Evolutionary conservation across 2,113 vertebrate species (phyloP), one percentile per base, ranked within the genome.

Genomic region (Pangasianodon gigas): DNA sequence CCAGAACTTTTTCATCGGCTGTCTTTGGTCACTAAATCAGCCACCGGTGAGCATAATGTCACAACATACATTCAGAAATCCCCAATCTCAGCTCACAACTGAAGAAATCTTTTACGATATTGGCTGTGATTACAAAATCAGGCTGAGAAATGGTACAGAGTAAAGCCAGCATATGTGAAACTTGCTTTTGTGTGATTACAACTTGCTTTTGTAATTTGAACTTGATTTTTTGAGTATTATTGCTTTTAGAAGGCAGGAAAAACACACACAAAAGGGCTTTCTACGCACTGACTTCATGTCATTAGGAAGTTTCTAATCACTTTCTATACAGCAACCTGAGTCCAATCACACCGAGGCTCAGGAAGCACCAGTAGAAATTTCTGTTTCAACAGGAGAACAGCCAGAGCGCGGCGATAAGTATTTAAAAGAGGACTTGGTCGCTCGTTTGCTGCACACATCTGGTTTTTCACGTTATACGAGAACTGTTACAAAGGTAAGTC

Each of bases 401-500:
- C 48, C 13, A 71, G 52, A 79, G 52, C 56, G 24, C 29, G 26
- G 44, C 10, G 3, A 46, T 29, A 19, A 46, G 26, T 18, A 19
- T 18, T 37, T 21, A 52, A 18, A 81, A 41, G 21, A 65, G 48
- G n/a, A 52, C 74, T 4, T 1, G 54, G 41, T 56, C 8, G 11
- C 37, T 10, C 18, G 6, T 48, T 29, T 21, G 9, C 37, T 26
- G 51, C 54, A 44, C 62, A n/a, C 11, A 37, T 65, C 88, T 84
- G 90, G 88, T 89, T 91, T 89, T 91, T 87, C 88, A 84, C 52
- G 90, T 91, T 89, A 87, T 56, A 86, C 88, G 37, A 86, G 85
- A 65, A 85, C 7, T 13, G 51, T 41, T 32, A 69, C 58, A 56
- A 18, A 60, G 83, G n/a, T 41, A 60, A 41, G 5, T 46, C 41